These are phyloP conservation scores for Eutolmus rufibarbis DNA, from an alignment of 2,888 invertebrate genomes.

Conservation along the genomic window DNA sequence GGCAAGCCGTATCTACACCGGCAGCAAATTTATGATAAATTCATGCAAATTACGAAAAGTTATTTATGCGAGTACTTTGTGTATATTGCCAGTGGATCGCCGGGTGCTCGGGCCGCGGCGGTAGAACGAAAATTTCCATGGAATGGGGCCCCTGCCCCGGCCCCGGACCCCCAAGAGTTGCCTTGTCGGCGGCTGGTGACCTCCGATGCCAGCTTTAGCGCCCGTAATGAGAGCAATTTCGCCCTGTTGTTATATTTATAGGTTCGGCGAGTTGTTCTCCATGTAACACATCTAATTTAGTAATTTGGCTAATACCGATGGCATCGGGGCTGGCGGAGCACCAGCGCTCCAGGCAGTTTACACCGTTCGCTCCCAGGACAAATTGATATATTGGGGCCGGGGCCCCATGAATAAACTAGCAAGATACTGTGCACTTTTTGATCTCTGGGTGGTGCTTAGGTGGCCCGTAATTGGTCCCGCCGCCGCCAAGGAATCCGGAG, in stretches of 20 bases:
- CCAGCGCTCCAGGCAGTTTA: background rate
- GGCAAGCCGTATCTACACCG: slow-evolving; percentile 32
- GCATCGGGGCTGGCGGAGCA: background rate
- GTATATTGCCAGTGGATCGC: background rate
- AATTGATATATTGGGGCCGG: slow-evolving; percentile 23
- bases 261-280: slow-evolving; percentile 32
- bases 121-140: background rate
- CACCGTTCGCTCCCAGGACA: background rate
- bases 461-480: background rate
- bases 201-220: slow-evolving; percentile 31
- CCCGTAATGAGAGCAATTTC: slow-evolving; percentile 31
- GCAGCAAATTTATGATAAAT: slow-evolving; percentile 37
- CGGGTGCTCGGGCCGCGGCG: background rate
- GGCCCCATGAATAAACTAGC: slow-evolving; percentile 15
- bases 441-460: slow-evolving; percentile 15
- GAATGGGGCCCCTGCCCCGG: background rate
- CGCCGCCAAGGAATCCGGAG: background rate
- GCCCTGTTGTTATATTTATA: slow-evolving; percentile 34
- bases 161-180: background rate
- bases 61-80: slow-evolving; percentile 36
- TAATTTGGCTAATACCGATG: slow-evolving; percentile 35
- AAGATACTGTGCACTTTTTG: background rate
- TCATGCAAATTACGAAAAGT: slow-evolving; percentile 38
- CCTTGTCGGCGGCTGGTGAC: slow-evolving; percentile 26
- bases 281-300: slow-evolving; percentile 32